Base-by-base conservation (phyloP, 1,140 invertebrate species). In the Caenorhabditis brenneri region DNA sequence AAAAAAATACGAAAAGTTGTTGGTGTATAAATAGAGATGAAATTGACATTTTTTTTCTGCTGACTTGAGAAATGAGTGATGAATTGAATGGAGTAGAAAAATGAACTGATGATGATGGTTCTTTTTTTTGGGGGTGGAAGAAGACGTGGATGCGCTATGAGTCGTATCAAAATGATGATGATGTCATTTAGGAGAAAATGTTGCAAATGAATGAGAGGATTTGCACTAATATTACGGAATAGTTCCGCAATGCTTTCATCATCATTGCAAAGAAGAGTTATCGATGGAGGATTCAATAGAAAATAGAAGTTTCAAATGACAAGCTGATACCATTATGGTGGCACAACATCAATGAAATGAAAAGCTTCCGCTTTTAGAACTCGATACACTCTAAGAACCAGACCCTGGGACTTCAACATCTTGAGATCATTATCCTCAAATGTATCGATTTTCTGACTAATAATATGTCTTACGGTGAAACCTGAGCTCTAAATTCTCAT, bases 11-110 rank as follows among this genome's bases (percentile, higher is more conserved):
- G 65, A 74, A 74, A n/a, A 46, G 65, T 74, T 74, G 65, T 74
- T 74, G 65, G 65, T 74, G 33, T 55, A 74, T 46, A 74, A 74
- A 74, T 74, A 39, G 65, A 74, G 65, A n/a, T 74, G 65, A 74
- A 74, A 24, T 27, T 74, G 65, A 74, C 65, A 74, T 74, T 42
- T 74, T 42, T n/a, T n/a, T n/a, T 12, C 29, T 46, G 36, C 36
- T 74, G 65, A 74, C n/a, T 46, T 42, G 36, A 42, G 22, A 36
- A 42, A 42, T 74, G 65, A 74, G 36, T 74, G 65, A 74, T 74
- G 65, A 39, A 74, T 74, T 74, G 65, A 74, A 74, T 74, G 65
- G 36, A 16, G 29, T 36, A 36, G 6, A 74, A 74, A 22, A 42
- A 74, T 42, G 36, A 24, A 42, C 65, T 42, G 65, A 74, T 74